Evolutionary conservation across 2,888 invertebrate genomes (phyloP), one percentile per base, ranked within the genome.

Genomic region (Cordilura impudica): DNA sequence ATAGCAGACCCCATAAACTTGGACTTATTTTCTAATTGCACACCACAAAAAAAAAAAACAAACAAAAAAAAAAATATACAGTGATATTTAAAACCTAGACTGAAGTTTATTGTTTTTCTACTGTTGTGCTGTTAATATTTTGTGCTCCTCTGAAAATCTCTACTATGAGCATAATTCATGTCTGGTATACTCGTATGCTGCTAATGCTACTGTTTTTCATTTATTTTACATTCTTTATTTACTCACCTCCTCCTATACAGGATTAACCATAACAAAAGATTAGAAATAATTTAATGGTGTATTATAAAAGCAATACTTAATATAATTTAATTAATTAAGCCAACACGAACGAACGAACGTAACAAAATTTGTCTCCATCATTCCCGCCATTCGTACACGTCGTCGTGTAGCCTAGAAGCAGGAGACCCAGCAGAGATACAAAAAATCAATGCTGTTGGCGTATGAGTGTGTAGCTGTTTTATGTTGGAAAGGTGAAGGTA

Each of bases 241-340:
- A 39, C 35, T 39, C 26, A 4, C 26, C 26, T 26, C 26, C 26
- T 4, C 26, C 26, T 26, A 26, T 6, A 26, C 26, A 51, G 71
- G 75, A 79, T 79, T 79, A 79, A 79, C 75, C 75, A 75, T 72
- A 79, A 79, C 79, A 75, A 67, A 79, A 67, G 79, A 79, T 79
- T 75, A 79, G 79, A 61, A 79, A 79, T 79, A 79, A 79, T 79
- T 79, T 79, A 79, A 79, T 79, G 79, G 56, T 18, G 79, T 54
- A 67, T 79, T 75, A 79, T 79, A 79, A 79, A 79, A 79, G 75
- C 79, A 67, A 79, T 75, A 45, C 71, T 75, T 79, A 75, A 71
- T 75, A 79, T 79, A 79, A 79, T 79, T 79, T 79, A 79, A 79
- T 79, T 79, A 79, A 79, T 79, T 79, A 79, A 75, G 71, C 66